A percentile compares a stretch with the other conserved stretches of the same genome.
phyloP scores from a whole-genome alignment of 1,140 invertebrate species.

The Pogonus chalceus region DNA sequence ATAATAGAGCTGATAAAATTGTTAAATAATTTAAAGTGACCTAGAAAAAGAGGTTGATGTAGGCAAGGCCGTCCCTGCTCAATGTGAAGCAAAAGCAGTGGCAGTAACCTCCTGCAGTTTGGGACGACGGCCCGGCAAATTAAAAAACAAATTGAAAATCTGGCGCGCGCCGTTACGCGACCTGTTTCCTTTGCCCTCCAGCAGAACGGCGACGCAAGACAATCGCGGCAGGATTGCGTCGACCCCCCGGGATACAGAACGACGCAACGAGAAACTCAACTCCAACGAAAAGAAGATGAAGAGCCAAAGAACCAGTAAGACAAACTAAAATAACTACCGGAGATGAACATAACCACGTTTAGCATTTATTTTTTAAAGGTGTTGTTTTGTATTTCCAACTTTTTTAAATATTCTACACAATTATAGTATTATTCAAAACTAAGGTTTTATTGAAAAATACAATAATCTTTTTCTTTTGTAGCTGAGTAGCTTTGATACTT shows the following conservation, averaged over 20 bases:
- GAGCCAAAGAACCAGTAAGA: background rate
- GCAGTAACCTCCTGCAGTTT: background rate
- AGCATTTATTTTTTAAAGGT: background rate
- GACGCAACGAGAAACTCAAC: background rate
- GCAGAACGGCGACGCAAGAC: background rate
- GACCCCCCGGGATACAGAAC: background rate
- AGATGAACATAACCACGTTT: conserved; percentile 4
- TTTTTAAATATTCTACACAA: no score
- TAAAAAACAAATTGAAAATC: conserved; percentile 8
- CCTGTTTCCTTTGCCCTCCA: background rate
- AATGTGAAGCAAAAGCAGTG: no score
- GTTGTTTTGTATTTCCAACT: background rate
- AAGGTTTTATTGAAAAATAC: no score
- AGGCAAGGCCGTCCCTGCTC: no score
- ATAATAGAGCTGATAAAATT: no score
- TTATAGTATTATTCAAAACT: no score
- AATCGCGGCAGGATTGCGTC: conserved; percentile 3
- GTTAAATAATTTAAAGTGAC: no score
- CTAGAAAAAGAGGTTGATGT: no score
- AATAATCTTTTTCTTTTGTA: no score
- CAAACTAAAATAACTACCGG: background rate
- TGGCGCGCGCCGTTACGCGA: conserved; percentile 2
- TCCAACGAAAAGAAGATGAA: background rate
- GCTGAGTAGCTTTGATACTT: no score
- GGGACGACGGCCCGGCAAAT: background rate